phyloP scores from a whole-genome alignment of 2,888 invertebrate species.

The Polyommatus icarus region DNA sequence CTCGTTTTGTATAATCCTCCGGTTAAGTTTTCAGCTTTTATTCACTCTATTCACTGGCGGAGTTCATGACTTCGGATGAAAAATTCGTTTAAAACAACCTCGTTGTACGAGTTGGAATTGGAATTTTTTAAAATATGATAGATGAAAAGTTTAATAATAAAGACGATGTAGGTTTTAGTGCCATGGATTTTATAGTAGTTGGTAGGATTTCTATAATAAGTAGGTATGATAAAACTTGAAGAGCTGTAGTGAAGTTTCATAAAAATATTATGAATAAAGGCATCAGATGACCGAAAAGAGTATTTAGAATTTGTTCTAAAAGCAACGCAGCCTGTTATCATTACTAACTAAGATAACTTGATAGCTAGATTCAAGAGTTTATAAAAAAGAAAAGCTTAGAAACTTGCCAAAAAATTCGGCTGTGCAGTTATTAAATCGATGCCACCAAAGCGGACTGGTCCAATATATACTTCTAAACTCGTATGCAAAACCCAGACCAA shows the following conservation, averaged over 20 bases:
- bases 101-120: background rate
- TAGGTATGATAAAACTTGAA: no score
- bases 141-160: conserved; percentile 5
- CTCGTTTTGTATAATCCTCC: conserved; percentile 29
- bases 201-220: background rate
- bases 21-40: conserved; percentile 30
- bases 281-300: background rate
- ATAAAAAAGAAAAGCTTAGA: background rate
- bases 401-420: background rate
- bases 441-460: background rate
- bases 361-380: background rate
- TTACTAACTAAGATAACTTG: background rate
- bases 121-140: conserved; percentile 1
- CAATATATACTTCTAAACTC: conserved; percentile 12
- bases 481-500: conserved; percentile 32
- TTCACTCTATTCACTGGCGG: conserved; percentile 25
- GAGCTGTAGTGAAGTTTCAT: no score
- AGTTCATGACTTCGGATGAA: conserved; percentile 17
- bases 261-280: no score
- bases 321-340: background rate
- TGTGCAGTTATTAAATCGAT: background rate
- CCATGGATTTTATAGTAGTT: background rate
- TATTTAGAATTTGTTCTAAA: background rate
- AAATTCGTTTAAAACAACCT: conserved; percentile 17
- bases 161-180: background rate